Base-by-base conservation (phyloP, 2,888 invertebrate species). In the Eilema caniola region DNA sequence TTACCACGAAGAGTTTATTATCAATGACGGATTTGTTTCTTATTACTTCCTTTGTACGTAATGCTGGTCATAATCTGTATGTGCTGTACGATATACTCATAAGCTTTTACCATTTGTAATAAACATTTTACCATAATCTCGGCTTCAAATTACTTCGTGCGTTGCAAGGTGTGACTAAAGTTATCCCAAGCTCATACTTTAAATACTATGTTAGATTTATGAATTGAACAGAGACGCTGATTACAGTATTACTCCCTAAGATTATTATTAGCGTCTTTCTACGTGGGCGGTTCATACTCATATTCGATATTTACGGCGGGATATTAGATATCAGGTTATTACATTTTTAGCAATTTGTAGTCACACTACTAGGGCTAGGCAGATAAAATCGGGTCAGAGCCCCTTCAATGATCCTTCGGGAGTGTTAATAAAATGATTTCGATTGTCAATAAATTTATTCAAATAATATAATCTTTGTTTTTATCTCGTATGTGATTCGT, bases 121-220 rank as follows among this genome's bases (percentile, higher is more conserved):
- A 65, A 69, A 60, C 47, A 61, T 65, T 65, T 70, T 62, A 33
- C 61, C 31, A 24, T 65, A 31, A n/a, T 61, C 53, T 69, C 12
- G 31, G 41, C 47, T 69, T 69, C 11, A 65, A 65, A 65, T 61
- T 61, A 37, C 65, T 61, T 53, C 60, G 61, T 65, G 69, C 61
- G 37, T 53, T 56, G 60, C 59, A 53, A 65, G 41, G 56, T 65
- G 37, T 70, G 70, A 70, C 65, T 65, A 69, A 65, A 61, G 60
- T 47, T 31, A 67, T 57, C 20, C 56, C 31, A 33, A 57, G 57
- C n/a, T 57, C 33, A 23, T 31, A 66, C 33, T 66, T 37, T 33
- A 66, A 57, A 66, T 53, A 59, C 33, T 60, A 64, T 61, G 24
- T 56, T 53, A 31, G 60, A 25, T 65, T 47, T 23, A 33, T 47